These are phyloP conservation scores for Nerophis ophidion DNA, from an alignment of 2,113 vertebrate genomes.

Conservation along the genomic window DNA sequence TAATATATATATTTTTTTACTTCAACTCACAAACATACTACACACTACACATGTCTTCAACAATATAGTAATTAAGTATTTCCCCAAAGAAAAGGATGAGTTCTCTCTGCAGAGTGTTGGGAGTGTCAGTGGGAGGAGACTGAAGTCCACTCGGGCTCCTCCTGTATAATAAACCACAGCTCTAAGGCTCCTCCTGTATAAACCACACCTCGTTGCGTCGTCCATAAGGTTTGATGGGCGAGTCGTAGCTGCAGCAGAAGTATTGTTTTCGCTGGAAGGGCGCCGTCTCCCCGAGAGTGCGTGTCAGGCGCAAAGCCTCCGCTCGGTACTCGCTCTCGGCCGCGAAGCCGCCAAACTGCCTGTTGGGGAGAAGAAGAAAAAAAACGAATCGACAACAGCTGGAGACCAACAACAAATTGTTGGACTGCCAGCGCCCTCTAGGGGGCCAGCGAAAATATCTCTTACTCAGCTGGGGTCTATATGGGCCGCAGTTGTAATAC, in stretches of 20 bases:
- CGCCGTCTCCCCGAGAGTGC: conserved; percentile 77
- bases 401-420: too few species aligned
- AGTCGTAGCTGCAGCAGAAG: conserved; percentile 84
- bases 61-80: neutral
- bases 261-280: conserved; percentile 78
- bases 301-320: conserved; percentile 74
- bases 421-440: too few species aligned
- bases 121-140: conserved; percentile 5
- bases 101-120: conserved; percentile 18
- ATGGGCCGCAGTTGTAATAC: too few species aligned
- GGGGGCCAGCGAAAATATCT: too few species aligned
- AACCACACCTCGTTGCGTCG: conserved; percentile 90
- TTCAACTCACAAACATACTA: neutral
- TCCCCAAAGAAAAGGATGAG: neutral
- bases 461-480: too few species aligned
- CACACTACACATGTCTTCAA: neutral
- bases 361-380: conserved; percentile 41
- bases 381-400: neutral
- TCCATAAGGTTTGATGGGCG: conserved; percentile 84
- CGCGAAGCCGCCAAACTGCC: conserved; percentile 88
- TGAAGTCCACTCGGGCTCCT: conserved; percentile 62
- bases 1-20: too few species aligned
- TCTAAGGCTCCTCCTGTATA: conserved; percentile 77
- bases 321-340: conserved; percentile 79
- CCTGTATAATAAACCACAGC: conserved; percentile 86